A percentile compares a stretch with the other conserved stretches of the same genome.
Evolutionary conservation across 2,888 invertebrate genomes (phyloP).

Genomic region (Nymphalis c-album): DNA sequence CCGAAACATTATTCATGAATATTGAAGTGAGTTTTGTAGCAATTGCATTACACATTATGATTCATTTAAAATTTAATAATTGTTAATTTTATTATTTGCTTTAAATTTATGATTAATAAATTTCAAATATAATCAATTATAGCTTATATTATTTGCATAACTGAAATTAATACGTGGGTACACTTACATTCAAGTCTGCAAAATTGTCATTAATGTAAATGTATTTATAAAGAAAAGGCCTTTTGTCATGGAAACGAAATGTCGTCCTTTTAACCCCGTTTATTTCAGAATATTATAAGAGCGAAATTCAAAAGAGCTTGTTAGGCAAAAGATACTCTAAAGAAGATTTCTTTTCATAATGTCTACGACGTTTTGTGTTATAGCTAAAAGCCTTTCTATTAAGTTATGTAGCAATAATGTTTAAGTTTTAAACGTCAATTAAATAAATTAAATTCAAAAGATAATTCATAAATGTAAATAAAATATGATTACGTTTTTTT

Average conservation of each 20-base stretch:
- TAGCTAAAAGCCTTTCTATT: not conserved
- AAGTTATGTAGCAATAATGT: not conserved
- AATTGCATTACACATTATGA: too few relatives aligned
- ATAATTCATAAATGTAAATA: too few relatives aligned
- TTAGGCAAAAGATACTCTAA: conserved; percentile 6
- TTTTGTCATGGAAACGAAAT: conserved; percentile 1
- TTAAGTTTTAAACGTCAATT: not conserved
- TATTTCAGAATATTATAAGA: not conserved
- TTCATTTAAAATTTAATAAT: too few relatives aligned
- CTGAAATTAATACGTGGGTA: too few relatives aligned
- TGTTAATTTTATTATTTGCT: too few relatives aligned
- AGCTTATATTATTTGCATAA: too few relatives aligned
- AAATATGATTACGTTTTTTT: too few relatives aligned
- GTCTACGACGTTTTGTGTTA: conserved; percentile 4
- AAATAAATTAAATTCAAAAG: not conserved
- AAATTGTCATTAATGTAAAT: not conserved
- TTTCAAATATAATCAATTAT: too few relatives aligned
- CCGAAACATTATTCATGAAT: too few relatives aligned
- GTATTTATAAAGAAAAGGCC: not conserved
- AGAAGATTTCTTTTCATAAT: conserved; percentile 7
- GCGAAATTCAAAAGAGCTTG: conserved; percentile 5
- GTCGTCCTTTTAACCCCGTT: not conserved
- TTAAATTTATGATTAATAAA: too few relatives aligned
- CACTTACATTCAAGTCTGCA: not conserved
- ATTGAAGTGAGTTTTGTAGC: too few relatives aligned